These are phyloP conservation scores for Lagopus leucura DNA, from an alignment of 2,113 vertebrate genomes.

Conservation along the genomic window DNA sequence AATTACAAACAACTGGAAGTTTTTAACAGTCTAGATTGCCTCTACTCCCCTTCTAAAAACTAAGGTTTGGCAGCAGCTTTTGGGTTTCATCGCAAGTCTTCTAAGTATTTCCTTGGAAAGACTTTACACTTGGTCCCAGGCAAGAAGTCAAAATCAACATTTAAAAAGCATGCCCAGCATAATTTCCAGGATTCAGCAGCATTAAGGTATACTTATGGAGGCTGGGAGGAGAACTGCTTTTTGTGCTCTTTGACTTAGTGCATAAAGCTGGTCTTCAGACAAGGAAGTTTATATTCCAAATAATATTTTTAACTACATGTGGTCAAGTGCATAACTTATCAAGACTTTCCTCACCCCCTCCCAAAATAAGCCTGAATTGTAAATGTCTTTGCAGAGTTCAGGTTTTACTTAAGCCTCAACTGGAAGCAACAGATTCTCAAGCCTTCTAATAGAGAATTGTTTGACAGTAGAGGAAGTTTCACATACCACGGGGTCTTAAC, in stretches of 20 bases:
- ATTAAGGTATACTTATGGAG: conserved; percentile 40
- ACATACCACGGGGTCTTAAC: background rate
- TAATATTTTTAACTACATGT: conserved; percentile 46
- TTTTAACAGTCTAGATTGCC: conserved; percentile 65
- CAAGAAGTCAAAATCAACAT: conserved; percentile 78
- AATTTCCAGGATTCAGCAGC: conserved; percentile 65
- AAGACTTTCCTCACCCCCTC: conserved; percentile 1
- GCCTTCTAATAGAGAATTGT: background rate
- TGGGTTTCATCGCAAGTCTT: conserved; percentile 69
- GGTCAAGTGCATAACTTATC: conserved; percentile 42
- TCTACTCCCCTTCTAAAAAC: conserved; percentile 52
- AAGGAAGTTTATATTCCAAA: conserved; percentile 67
- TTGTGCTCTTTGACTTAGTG: conserved; percentile 20
- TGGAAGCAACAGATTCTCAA: background rate
- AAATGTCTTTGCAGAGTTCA: background rate
- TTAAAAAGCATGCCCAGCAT: conserved; percentile 61
- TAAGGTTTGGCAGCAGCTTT: conserved; percentile 57
- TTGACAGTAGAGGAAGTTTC: background rate
- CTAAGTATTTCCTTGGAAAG: conserved; percentile 80
- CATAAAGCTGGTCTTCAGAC: conserved; percentile 56
- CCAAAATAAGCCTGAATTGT: conserved; percentile 33
- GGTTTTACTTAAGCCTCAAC: background rate
- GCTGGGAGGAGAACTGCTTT: conserved; percentile 50
- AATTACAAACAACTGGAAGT: conserved; percentile 67
- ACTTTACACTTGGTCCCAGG: conserved; percentile 73